Percentiles rank a stretch among this genome's conserved stretches.
phyloP scores from a whole-genome alignment of 2,888 invertebrate genomes.

The Tanytarsus gracilentus region DNA sequence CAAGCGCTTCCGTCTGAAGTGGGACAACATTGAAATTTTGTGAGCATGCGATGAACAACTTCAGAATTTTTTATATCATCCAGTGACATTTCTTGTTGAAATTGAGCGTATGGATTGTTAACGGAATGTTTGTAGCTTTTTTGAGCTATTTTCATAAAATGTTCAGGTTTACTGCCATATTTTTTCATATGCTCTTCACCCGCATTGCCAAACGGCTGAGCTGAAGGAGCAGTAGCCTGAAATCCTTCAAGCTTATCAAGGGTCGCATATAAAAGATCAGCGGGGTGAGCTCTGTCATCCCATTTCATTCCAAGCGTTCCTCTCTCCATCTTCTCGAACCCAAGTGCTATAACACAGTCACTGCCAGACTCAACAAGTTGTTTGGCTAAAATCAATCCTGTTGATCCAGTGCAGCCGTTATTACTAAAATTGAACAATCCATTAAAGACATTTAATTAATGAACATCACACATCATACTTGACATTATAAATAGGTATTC shows the following conservation, averaged over 20 bases:
- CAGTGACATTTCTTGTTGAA: slow-evolving; percentile 80
- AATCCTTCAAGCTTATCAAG: slow-evolving; percentile 63
- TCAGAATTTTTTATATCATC: slow-evolving; percentile 85
- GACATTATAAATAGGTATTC: slow-evolving; percentile 95
- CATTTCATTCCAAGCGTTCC: slow-evolving; percentile 75
- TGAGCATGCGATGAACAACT: slow-evolving; percentile 82
- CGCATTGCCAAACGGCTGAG: slow-evolving; percentile 95
- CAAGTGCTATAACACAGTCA: slow-evolving; percentile 84
- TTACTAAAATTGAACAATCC: slow-evolving; percentile 99
- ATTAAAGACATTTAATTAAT: too few species aligned
- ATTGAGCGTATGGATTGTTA: slow-evolving; percentile 95
- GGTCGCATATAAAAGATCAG: slow-evolving; percentile 76
- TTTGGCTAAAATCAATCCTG: slow-evolving; percentile 81
- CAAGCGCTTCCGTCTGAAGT: slow-evolving; percentile 98
- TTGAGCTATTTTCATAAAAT: slow-evolving; percentile 94
- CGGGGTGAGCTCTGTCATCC: slow-evolving; percentile 75
- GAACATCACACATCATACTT: too few species aligned
- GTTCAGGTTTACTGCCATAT: slow-evolving; percentile 86
- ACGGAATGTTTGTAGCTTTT: slow-evolving; percentile 96
- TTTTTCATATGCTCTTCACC: slow-evolving; percentile 92
- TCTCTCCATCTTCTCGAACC: slow-evolving; percentile 96
- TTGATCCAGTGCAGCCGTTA: slow-evolving; percentile 95
- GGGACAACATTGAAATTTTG: slow-evolving; percentile 95
- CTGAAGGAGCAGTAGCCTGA: slow-evolving; percentile 67
- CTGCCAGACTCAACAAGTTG: slow-evolving; percentile 86